Evolutionary conservation across 2,888 invertebrate genomes (phyloP), one percentile per base, ranked within the genome.

Genomic region (Cephus spinipes): DNA sequence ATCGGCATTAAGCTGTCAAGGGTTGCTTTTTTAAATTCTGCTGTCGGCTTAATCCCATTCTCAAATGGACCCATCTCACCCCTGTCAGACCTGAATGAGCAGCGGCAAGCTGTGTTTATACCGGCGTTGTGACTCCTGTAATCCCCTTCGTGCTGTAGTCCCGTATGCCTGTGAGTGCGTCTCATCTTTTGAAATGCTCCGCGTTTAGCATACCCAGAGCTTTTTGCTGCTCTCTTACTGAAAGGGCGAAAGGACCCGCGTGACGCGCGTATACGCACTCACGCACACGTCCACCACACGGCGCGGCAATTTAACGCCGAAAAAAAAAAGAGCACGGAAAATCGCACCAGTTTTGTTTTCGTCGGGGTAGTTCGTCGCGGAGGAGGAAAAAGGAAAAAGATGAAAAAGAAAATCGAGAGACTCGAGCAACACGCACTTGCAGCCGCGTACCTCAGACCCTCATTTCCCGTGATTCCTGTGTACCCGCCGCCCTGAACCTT

Each of bases 1-100:
- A 90, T 90, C 90, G 89, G 87, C 82, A 90, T 90, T 90, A 90
- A 89, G 89, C 86, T 87, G 90, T 90, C 90, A 89, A 88, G 89
- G 82, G 86, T 87, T 85, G 88, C 87, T 88, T 89, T 89, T 88
- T 88, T 81, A 78, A 84, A 86, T 86, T 86, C 83, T 84, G 79
- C 85, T 83, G 87, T 86, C 87, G 85, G 85, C 83, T 84, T 90
- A 90, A 90, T 90, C 89, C 88, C 78, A 86, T 88, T 88, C 83
- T 83, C 79, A 81, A 87, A 85, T 85, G 83, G 82, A 86, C 87
- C 85, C 85, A 85, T 87, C 88, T 86, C 82, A 81, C 86, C 86
- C 84, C 85, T 86, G 87, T 87, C 88, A 87, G 84, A 81, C 79
- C 79, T 82, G 83, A 82, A 81, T 79, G 81, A 80, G 81, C 78